Evolutionary conservation across 2,797 vertebrate species (phyloP).

Genomic region (Pseudochirops cupreus): DNA sequence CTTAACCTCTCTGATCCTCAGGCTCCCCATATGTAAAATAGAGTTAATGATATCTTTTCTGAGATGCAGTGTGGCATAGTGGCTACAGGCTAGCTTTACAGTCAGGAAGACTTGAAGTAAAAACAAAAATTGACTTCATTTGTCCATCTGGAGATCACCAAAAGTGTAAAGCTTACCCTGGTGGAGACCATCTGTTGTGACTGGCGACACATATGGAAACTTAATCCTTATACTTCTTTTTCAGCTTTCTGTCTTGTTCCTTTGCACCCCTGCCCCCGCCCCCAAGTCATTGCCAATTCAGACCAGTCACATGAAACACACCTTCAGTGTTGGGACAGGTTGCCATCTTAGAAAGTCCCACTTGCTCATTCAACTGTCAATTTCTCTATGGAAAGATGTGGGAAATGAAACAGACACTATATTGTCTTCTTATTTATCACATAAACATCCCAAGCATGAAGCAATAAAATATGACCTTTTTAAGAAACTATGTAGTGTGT

Average conservation of each 20-base stretch:
- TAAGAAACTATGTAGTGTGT: conserved; percentile 14
- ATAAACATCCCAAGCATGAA: neutral
- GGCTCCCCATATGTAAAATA: neutral
- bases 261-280: neutral
- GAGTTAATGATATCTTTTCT: neutral
- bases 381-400: conserved; percentile 50
- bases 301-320: conserved; percentile 49
- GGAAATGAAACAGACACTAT: conserved; percentile 33
- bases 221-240: conserved; percentile 76
- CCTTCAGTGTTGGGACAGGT: conserved; percentile 68
- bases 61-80: neutral
- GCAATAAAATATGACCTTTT: conserved; percentile 36
- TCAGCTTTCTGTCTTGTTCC: conserved; percentile 74
- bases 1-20: neutral
- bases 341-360: conserved; percentile 64
- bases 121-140: conserved; percentile 70
- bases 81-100: neutral
- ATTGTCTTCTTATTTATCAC: conserved; percentile 24
- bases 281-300: conserved; percentile 60
- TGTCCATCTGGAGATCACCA: conserved; percentile 72
- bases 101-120: conserved; percentile 17
- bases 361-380: conserved; percentile 11
- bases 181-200: conserved; percentile 67
- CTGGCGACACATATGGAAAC: conserved; percentile 63
- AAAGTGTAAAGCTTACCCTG: conserved; percentile 40